phyloP scores from a whole-genome alignment of 2,888 invertebrate genomes.

The Temnothorax rugatulus region DNA sequence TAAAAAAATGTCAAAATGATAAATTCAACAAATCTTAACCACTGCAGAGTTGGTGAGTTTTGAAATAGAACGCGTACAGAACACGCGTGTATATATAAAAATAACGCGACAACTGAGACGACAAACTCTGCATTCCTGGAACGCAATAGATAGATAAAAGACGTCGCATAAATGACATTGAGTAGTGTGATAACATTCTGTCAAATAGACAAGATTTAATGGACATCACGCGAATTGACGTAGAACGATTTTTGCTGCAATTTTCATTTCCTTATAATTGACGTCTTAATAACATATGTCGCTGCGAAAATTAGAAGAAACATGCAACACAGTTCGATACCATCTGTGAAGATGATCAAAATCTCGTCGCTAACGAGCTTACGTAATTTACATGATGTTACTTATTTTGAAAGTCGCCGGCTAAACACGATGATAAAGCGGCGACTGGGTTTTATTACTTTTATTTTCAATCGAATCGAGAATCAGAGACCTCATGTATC shows the following conservation, averaged over 20 bases:
- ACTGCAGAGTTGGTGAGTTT: background rate
- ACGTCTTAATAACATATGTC: background rate
- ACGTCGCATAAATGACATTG: slow-evolving; percentile 14
- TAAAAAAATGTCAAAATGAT: background rate
- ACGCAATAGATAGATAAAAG: slow-evolving; percentile 21
- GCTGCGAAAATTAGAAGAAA: background rate
- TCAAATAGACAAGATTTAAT: slow-evolving; percentile 9
- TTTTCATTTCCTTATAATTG: slow-evolving; percentile 14
- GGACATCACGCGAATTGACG: slow-evolving; percentile 10
- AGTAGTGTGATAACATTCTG: slow-evolving; percentile 19
- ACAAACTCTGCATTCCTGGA: background rate
- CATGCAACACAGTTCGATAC: background rate
- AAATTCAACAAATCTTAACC: background rate
- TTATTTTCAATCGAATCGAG: background rate
- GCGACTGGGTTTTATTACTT: background rate
- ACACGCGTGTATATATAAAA: slow-evolving; percentile 8
- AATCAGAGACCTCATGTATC: background rate
- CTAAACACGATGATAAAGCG: slow-evolving; percentile 44
- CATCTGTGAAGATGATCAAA: slow-evolving; percentile 24
- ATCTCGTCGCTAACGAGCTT: slow-evolving; percentile 29
- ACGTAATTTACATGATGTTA: slow-evolving; percentile 28
- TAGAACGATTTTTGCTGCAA: slow-evolving; percentile 13
- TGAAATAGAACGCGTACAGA: background rate
- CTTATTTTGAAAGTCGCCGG: slow-evolving; percentile 14
- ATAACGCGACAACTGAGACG: slow-evolving; percentile 2